Conservation (phyloP, 2,797 vertebrate species). For the Melanotaenia trifasciata region DNA sequence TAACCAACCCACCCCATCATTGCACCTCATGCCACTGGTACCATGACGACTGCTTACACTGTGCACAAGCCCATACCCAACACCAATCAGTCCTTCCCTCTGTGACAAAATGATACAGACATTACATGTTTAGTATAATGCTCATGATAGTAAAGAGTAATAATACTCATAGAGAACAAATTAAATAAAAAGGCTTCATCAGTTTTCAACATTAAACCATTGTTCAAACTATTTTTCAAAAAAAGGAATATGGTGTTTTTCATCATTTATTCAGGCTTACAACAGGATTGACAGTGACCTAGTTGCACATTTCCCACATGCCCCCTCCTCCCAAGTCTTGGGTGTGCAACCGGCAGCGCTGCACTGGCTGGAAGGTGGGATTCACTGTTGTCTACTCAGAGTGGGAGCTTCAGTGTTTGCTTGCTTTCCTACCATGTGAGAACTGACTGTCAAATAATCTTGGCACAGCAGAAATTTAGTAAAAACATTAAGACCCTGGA, state of each 20-base stretch:
- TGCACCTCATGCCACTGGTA: slow-evolving; percentile 69
- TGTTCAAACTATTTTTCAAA: neutral
- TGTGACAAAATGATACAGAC: slow-evolving; percentile 33
- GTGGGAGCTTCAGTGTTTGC: slow-evolving; percentile 34
- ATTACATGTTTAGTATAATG: slow-evolving; percentile 22
- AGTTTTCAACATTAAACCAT: neutral
- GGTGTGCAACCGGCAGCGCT: slow-evolving; percentile 56
- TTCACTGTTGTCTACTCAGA: slow-evolving; percentile 59
- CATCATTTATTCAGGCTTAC: slow-evolving; percentile 58
- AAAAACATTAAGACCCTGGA: neutral
- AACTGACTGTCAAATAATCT: slow-evolving; percentile 21
- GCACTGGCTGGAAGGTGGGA: slow-evolving; percentile 58
- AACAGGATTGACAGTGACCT: slow-evolving; percentile 77
- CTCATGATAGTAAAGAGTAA: slow-evolving; percentile 1
- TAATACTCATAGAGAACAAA: neutral
- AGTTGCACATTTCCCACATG: slow-evolving; percentile 69
- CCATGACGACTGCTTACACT: slow-evolving; percentile 71
- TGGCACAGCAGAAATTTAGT: neutral
- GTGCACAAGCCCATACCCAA: slow-evolving; percentile 47
- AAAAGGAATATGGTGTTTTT: slow-evolving; percentile 28
- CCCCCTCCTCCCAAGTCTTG: slow-evolving; percentile 51
- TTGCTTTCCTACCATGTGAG: slow-evolving; percentile 19
- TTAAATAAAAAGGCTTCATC: neutral
- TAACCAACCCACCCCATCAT: slow-evolving; percentile 53
- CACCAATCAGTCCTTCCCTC: slow-evolving; percentile 27